Base-by-base conservation (phyloP, 2,888 invertebrate genomes). In the Scaptomyza caliginosa region DNA sequence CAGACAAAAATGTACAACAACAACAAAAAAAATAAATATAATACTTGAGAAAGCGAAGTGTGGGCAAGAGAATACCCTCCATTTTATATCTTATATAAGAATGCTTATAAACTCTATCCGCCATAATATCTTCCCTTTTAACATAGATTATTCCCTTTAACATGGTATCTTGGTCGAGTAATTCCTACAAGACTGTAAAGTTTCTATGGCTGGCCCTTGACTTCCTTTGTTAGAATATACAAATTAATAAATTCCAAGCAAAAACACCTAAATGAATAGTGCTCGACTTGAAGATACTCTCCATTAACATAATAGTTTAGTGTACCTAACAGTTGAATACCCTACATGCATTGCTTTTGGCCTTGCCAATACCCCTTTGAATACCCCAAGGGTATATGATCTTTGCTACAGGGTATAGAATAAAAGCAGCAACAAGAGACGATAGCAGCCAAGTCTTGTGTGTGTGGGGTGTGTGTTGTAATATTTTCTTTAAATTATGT, bases 401-500 rank as follows among this genome's bases (percentile, higher is more conserved):
- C 0, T 11, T 32, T 19, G 30, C 13, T n/a, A 28, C 34, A 51
- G 51, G 51, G 57, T 51, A 51, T 32, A 21, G 6, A 39, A 42
- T 52, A 4, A 39, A 42, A 51, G 46, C 3, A 13, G n/a, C 4
- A 10, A 32, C 16, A 42, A n/a, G 8, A 39, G 55, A 13, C 38
- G 58, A 28, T 11, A 32, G 56, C 81, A 59, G 59, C 70, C 45
- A 66, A 57, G 60, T 56, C 58, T 69, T 34, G 32, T 0, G n/a
- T n/a, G 11, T 30, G 30, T 30, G 30, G 30, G 11, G 30, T 49
- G 76, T 65, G 62, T 60, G 70, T 46, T 59, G 75, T 58, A 81
- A 82, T 84, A 81, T 85, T 81, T 81, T 68, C 76, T 67, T 70
- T 75, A 85, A 85, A 85, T 85, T 85, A 81, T 76, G 80, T 71